phyloP scores from a whole-genome alignment of 2,888 invertebrate species.

The Amiota mariae region DNA sequence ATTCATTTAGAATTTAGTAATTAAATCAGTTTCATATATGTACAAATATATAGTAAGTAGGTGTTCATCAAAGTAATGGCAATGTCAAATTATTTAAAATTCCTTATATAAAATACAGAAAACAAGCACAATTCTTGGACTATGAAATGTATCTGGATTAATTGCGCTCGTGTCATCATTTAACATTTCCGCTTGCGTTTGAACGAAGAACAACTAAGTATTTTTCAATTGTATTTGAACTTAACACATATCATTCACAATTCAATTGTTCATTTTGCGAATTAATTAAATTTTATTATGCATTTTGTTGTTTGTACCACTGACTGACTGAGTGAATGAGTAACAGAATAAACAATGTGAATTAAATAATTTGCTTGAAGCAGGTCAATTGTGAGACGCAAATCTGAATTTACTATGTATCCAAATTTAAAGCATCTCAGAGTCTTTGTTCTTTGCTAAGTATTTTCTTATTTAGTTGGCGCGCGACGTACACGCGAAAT shows the following conservation, averaged over 20 bases:
- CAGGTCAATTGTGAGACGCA: conserved; percentile 58
- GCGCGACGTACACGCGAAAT: too few relatives aligned
- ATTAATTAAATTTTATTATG: conserved; percentile 10
- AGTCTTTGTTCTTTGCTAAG: conserved; percentile 22
- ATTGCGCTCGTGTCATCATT: conserved; percentile 18
- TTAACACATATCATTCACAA: conserved; percentile 10
- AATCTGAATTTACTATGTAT: conserved; percentile 6
- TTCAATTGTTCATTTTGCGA: not conserved
- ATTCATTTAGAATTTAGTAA: conserved; percentile 24
- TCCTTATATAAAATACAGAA: not conserved
- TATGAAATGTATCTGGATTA: conserved; percentile 17
- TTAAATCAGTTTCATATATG: conserved; percentile 20
- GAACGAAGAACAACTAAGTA: not conserved
- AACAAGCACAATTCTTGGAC: not conserved
- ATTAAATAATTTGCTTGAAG: conserved; percentile 40
- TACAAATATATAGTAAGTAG: not conserved
- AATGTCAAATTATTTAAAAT: too few relatives aligned
- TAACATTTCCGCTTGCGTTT: conserved; percentile 7
- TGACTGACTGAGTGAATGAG: too few relatives aligned
- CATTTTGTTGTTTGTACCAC: not conserved
- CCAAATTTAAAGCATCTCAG: too few relatives aligned
- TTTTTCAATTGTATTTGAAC: not conserved
- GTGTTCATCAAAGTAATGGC: too few relatives aligned
- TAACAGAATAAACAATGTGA: conserved; percentile 14
- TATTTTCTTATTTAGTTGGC: conserved; percentile 27